These are phyloP conservation scores for Acyrthosiphon pisum DNA, from an alignment of 1,140 invertebrate species.

Conservation along the genomic window DNA sequence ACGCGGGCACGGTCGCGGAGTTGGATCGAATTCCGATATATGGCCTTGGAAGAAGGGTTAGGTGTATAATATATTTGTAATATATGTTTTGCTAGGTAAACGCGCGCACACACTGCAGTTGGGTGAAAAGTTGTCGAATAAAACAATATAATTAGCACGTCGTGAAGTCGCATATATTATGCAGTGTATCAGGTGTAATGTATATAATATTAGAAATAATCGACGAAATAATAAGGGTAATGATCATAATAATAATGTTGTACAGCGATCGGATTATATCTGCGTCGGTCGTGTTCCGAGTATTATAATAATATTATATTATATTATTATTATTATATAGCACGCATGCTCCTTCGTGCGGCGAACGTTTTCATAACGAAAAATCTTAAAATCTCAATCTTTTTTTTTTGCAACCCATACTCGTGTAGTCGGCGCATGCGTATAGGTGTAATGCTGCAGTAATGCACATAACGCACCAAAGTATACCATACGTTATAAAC, in stretches of 20 bases:
- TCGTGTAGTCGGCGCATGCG: not conserved
- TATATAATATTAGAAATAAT: not conserved
- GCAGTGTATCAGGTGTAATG: too few species aligned
- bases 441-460: not conserved
- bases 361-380: not conserved
- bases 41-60: conserved; percentile 6
- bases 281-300: not conserved
- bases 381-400: not conserved
- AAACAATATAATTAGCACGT: not conserved
- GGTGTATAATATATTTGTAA: not conserved
- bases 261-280: not conserved
- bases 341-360: not conserved
- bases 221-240: not conserved
- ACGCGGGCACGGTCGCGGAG: not conserved
- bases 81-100: not conserved
- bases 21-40: not conserved
- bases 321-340: not conserved
- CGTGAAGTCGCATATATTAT: not conserved
- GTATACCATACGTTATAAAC: not conserved
- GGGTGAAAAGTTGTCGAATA: not conserved
- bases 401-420: not conserved
- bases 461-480: not conserved
- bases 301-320: conserved; percentile 17
- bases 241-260: not conserved
- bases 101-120: not conserved